These are phyloP conservation scores for Zhengitettix transpicula DNA, from an alignment of 2,888 invertebrate species.

Conservation along the genomic window DNA sequence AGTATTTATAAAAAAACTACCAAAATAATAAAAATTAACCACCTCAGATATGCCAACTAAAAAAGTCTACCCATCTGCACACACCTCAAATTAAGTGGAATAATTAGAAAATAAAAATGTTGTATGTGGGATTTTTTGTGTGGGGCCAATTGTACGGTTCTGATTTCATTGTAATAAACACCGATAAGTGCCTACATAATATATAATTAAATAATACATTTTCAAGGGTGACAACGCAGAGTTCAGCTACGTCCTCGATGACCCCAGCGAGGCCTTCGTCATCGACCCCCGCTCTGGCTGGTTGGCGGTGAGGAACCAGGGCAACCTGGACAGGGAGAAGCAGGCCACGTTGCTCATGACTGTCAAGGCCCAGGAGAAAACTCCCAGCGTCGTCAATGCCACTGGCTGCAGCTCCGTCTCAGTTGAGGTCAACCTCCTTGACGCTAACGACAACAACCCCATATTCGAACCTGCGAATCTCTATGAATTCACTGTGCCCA, in stretches of 20 bases:
- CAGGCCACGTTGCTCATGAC: slow-evolving; percentile 54
- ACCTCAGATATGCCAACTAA: too few species aligned
- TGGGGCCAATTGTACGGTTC: too few species aligned
- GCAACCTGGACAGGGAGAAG: slow-evolving; percentile 61
- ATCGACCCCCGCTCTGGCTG: slow-evolving; percentile 68
- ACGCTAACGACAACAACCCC: slow-evolving; percentile 86
- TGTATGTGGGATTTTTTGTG: too few species aligned
- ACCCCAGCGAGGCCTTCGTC: slow-evolving; percentile 58
- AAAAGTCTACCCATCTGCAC: too few species aligned
- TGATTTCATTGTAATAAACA: too few species aligned
- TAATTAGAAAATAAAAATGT: too few species aligned
- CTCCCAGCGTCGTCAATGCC: slow-evolving; percentile 44
- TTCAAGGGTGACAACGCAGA: slow-evolving; percentile 59
- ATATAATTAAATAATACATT: too few species aligned
- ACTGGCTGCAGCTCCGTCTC: slow-evolving; percentile 39
- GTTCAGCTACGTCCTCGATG: slow-evolving; percentile 61
- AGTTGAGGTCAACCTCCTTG: slow-evolving; percentile 66
- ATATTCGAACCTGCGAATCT: slow-evolving; percentile 68
- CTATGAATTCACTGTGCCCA: slow-evolving; percentile 58
- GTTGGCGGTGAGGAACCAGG: slow-evolving; percentile 64
- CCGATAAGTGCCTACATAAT: too few species aligned
- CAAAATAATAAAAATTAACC: too few species aligned
- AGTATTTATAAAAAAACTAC: too few species aligned
- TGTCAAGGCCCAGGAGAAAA: slow-evolving; percentile 64
- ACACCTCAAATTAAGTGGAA: too few species aligned